Evolutionary conservation across 2,888 invertebrate genomes (phyloP).

Genomic region (Ferdinandea cuprea): DNA sequence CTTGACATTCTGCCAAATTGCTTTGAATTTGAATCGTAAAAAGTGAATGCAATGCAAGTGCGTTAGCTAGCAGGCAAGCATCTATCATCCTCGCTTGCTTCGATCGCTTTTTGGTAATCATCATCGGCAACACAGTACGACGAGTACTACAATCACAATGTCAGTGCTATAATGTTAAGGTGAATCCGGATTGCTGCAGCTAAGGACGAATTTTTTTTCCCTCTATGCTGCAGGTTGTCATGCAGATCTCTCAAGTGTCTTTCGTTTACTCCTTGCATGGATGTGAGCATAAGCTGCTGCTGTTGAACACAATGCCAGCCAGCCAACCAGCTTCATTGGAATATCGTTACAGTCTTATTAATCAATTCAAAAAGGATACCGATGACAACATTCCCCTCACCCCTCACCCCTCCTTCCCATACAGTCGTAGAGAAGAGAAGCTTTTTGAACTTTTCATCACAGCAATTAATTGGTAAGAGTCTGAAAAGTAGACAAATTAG

Average conservation of each 20-base stretch:
- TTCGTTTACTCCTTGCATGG: constrained; percentile 6
- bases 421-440: constrained; percentile 24
- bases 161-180: constrained; percentile 34
- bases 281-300: not conserved
- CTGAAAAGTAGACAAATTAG: constrained; percentile 73
- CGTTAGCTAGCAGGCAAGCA: not conserved
- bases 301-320: not conserved
- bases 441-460: constrained; percentile 72
- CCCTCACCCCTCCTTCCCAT: too few relatives aligned
- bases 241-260: constrained; percentile 13
- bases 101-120: constrained; percentile 3
- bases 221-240: not conserved
- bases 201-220: constrained; percentile 3
- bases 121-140: constrained; percentile 9
- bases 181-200: not conserved
- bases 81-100: constrained; percentile 9
- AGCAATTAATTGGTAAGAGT: constrained; percentile 74
- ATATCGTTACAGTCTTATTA: constrained; percentile 52
- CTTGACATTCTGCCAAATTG: constrained; percentile 47
- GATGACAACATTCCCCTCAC: too few relatives aligned
- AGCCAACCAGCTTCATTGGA: constrained; percentile 17
- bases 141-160: constrained; percentile 38
- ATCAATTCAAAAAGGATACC: constrained; percentile 59
- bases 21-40: constrained; percentile 10
- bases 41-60: constrained; percentile 26